Percentiles rank a stretch among this genome's conserved stretches.
These are phyloP conservation scores for Notechis scutatus DNA, from an alignment of 2,113 vertebrate species.

Conservation along the genomic window DNA sequence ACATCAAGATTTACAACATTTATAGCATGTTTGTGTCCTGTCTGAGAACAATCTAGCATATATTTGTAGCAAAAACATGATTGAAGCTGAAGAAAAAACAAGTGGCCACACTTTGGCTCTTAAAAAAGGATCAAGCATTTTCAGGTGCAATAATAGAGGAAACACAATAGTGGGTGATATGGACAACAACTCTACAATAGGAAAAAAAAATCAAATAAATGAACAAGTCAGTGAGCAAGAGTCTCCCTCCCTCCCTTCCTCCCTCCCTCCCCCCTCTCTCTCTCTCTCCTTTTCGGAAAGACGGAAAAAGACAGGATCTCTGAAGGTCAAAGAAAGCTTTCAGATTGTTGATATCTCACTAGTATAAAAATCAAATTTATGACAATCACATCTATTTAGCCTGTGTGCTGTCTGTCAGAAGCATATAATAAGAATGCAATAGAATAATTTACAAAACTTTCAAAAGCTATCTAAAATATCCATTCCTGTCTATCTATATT, in stretches of 20 bases:
- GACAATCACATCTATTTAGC: not conserved
- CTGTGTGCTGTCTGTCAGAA: not conserved
- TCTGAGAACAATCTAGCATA: not conserved
- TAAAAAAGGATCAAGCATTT: not conserved
- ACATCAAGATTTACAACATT: not conserved
- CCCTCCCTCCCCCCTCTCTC: accelerated
- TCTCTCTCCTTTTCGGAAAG: not conserved
- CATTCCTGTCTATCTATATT: not conserved
- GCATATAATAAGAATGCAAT: not conserved
- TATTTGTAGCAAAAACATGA: not conserved
- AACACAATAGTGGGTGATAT: not conserved
- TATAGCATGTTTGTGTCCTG: not conserved
- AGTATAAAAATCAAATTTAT: not conserved
- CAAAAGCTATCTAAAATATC: not conserved
- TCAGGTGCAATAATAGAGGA: not conserved
- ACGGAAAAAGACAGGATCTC: not conserved
- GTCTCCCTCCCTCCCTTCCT: too few species aligned
- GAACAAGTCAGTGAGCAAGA: not conserved
- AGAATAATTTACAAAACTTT: not conserved
- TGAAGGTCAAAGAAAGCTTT: not conserved
- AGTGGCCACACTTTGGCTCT: not conserved
- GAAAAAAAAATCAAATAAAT: not conserved
- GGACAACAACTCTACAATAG: not conserved
- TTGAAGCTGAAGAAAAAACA: not conserved
- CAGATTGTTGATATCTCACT: not conserved